phyloP scores from a whole-genome alignment of 2,113 vertebrate species.

The Elaphurus davidianus region DNA sequence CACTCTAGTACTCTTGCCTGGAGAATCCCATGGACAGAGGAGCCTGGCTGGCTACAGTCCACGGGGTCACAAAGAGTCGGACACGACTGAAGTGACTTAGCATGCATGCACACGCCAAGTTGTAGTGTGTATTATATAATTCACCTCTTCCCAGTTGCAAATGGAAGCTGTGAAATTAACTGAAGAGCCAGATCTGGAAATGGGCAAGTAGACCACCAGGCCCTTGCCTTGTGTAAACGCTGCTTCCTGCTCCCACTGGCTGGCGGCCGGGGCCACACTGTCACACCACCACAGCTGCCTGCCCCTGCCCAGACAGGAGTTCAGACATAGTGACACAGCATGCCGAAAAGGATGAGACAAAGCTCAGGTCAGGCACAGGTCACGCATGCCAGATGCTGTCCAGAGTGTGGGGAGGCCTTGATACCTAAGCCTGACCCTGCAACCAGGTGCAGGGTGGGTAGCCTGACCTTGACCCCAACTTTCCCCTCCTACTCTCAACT shows the following conservation, averaged over 20 bases:
- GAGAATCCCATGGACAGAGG: background rate
- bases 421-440: background rate
- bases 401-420: fast-evolving
- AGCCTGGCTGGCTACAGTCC: background rate
- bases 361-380: background rate
- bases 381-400: too few relatives aligned
- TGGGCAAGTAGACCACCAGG: fast-evolving
- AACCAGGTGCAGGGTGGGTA: background rate
- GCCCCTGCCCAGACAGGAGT: background rate
- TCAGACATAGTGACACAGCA: background rate
- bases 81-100: background rate
- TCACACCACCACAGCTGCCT: background rate
- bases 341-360: background rate
- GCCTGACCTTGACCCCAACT: background rate
- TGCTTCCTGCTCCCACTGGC: background rate
- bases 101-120: background rate
- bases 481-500: background rate
- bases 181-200: background rate
- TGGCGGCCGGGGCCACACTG: fast-evolving
- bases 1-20: background rate
- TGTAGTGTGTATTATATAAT: too few relatives aligned
- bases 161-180: background rate
- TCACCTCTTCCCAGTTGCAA: background rate
- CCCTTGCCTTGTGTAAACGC: background rate
- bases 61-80: background rate